Evolutionary conservation across 2,797 vertebrate genomes (phyloP).

Genomic region (Sebastiscus tertius): DNA sequence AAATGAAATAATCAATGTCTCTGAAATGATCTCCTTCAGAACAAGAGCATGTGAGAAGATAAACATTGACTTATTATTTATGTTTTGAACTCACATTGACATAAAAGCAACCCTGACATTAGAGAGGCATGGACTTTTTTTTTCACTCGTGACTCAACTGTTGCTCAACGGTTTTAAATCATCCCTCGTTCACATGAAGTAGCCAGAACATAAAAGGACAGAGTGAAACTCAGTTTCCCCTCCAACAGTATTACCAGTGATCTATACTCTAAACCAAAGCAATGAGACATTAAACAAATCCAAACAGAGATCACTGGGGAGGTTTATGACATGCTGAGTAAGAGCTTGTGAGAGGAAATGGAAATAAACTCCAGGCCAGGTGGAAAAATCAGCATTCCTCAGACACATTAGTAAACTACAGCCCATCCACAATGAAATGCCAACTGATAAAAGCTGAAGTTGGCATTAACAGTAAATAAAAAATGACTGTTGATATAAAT

Average conservation of each 20-base stretch:
- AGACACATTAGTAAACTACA: background rate
- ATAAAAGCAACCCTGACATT: slow-evolving; percentile 35
- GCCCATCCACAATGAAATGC: background rate
- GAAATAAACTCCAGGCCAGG: slow-evolving; percentile 22
- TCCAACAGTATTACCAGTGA: slow-evolving; percentile 3
- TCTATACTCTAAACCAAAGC: slow-evolving; percentile 25
- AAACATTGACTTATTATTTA: background rate
- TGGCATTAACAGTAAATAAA: slow-evolving; percentile 17
- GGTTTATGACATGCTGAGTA: slow-evolving; percentile 28
- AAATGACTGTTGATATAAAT: slow-evolving; percentile 7
- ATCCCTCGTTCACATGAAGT: background rate
- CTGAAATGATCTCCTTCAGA: background rate
- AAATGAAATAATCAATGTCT: background rate
- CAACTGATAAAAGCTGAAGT: slow-evolving; percentile 26
- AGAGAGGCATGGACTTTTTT: slow-evolving; percentile 6
- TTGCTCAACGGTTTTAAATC: slow-evolving; percentile 31
- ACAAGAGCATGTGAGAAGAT: background rate
- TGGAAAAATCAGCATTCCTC: slow-evolving; percentile 8
- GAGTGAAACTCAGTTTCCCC: background rate
- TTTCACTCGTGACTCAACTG: slow-evolving; percentile 7
- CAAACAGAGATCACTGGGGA: slow-evolving; percentile 12
- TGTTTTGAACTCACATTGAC: slow-evolving; percentile 5
- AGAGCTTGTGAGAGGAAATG: slow-evolving; percentile 9
- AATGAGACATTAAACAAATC: slow-evolving; percentile 28
- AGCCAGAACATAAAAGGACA: slow-evolving; percentile 24